These are phyloP conservation scores for Pygocentrus nattereri DNA, from an alignment of 2,797 vertebrate genomes.

Conservation along the genomic window DNA sequence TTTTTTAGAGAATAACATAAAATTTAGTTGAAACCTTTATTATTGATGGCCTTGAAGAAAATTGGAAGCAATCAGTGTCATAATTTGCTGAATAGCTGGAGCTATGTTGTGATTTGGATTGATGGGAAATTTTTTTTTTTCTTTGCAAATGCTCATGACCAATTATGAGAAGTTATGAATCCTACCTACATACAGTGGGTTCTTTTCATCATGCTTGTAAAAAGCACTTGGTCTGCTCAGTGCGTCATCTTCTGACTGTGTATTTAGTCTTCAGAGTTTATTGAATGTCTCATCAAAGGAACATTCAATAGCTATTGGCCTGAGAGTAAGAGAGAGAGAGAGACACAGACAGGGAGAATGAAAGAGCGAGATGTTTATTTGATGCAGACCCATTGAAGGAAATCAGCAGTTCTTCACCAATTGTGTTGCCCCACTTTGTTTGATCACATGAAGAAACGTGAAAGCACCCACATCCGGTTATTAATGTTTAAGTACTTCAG, in stretches of 20 bases:
- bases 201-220: not conserved
- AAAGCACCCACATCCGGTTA: not conserved
- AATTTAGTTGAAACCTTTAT: not conserved
- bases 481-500: not conserved
- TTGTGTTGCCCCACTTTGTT: not conserved
- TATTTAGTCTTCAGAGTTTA: slow-evolving; percentile 1
- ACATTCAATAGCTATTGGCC: not conserved
- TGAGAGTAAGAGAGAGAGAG: not conserved
- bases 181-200: not conserved
- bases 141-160: not conserved
- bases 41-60: not conserved
- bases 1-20: not conserved
- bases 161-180: not conserved
- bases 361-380: not conserved
- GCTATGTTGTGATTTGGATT: not conserved
- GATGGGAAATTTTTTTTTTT: not conserved
- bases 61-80: not conserved
- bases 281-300: not conserved
- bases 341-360: not conserved
- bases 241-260: not conserved
- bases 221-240: slow-evolving; percentile 1
- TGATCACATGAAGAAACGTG: not conserved
- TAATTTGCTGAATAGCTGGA: not conserved
- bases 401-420: not conserved
- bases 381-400: not conserved